phyloP scores from a whole-genome alignment of 2,113 vertebrate genomes.

The Calyptommatus sinebrachiatus region DNA sequence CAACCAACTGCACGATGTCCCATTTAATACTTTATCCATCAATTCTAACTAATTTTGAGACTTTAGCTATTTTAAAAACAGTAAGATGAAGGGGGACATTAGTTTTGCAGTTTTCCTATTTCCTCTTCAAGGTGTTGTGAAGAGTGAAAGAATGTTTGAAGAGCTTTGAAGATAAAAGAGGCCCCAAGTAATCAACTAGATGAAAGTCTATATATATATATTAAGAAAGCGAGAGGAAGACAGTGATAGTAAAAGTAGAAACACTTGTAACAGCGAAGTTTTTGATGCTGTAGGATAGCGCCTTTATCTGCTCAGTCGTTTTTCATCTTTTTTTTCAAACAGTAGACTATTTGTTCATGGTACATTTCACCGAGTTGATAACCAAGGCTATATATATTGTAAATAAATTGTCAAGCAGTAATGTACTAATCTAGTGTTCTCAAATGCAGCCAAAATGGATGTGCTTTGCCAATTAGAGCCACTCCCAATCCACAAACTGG shows the following conservation, averaged over 20 bases:
- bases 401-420: not conserved
- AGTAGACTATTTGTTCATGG: slow-evolving; percentile 8
- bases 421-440: not conserved
- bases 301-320: slow-evolving; percentile 19
- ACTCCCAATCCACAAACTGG: too few species aligned
- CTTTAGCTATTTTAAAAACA: not conserved
- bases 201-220: slow-evolving; percentile 37
- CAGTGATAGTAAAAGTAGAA: slow-evolving; percentile 28
- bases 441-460: not conserved
- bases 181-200: slow-evolving; percentile 46
- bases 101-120: slow-evolving; percentile 5
- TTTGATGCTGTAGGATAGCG: slow-evolving; percentile 24
- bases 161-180: slow-evolving; percentile 49
- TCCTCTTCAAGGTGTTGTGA: slow-evolving; percentile 35
- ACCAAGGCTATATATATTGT: accelerated
- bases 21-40: not conserved
- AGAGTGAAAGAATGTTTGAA: slow-evolving; percentile 39
- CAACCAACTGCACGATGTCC: not conserved
- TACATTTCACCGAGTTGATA: not conserved
- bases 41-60: slow-evolving; percentile 5
- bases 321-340: slow-evolving; percentile 32
- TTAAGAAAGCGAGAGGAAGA: not conserved
- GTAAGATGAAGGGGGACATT: not conserved
- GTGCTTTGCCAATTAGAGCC: not conserved
- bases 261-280: slow-evolving; percentile 29